Conservation (phyloP, 2,888 invertebrate genomes). For the Trichopoda pennipes region DNA sequence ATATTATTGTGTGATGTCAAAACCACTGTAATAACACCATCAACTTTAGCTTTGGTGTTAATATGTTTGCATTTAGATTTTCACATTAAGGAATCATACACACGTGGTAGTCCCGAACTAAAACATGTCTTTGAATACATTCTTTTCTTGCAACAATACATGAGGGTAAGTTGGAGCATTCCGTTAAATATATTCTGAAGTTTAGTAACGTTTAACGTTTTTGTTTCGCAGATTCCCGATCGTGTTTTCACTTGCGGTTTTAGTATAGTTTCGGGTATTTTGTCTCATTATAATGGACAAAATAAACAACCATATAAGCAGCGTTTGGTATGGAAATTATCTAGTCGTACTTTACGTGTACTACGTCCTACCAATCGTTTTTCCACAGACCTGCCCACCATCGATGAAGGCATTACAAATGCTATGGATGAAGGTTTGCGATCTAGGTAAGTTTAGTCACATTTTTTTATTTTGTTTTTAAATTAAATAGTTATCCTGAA, state of each 20-base stretch:
- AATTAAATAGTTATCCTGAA: not conserved
- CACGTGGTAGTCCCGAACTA: slow-evolving; percentile 82
- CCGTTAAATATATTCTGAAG: not conserved
- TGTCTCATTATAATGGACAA: slow-evolving; percentile 88
- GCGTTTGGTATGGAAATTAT: slow-evolving; percentile 89
- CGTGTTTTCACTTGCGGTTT: slow-evolving; percentile 85
- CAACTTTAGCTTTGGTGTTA: slow-evolving; percentile 89
- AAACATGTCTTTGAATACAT: slow-evolving; percentile 86
- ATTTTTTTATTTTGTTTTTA: not conserved
- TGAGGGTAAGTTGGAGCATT: slow-evolving; percentile 83
- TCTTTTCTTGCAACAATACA: slow-evolving; percentile 86
- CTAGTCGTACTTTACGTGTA: slow-evolving; percentile 86
- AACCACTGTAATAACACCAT: slow-evolving; percentile 87
- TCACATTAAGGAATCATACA: slow-evolving; percentile 81
- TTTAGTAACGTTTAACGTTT: not conserved
- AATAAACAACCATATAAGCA: slow-evolving; percentile 86
- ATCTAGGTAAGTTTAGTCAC: slow-evolving; percentile 75
- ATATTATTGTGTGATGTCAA: slow-evolving; percentile 88
- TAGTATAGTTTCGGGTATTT: slow-evolving; percentile 84
- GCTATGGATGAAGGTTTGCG: slow-evolving; percentile 79
- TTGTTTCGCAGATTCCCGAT: slow-evolving; percentile 84
- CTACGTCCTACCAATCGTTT: slow-evolving; percentile 88
- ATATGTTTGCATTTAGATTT: slow-evolving; percentile 87
- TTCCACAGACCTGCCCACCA: slow-evolving; percentile 87
- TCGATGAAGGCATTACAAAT: slow-evolving; percentile 85